phyloP scores from a whole-genome alignment of 2,797 vertebrate genomes.

The Pipistrellus pygmaeus region DNA sequence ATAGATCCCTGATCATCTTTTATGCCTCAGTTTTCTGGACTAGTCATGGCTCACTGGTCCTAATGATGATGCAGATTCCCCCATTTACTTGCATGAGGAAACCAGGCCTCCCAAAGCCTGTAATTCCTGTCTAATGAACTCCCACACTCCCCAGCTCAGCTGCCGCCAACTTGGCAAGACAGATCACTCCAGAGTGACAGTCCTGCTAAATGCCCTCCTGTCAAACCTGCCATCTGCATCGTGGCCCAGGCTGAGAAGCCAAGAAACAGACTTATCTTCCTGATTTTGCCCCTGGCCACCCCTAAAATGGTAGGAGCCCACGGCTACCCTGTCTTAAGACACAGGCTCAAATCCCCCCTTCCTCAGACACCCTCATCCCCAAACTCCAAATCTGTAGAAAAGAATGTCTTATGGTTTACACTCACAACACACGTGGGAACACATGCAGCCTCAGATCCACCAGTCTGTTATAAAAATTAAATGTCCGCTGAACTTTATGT shows the following conservation, averaged over 20 bases:
- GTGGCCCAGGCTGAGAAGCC: slow-evolving; percentile 3
- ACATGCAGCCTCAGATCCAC: background rate
- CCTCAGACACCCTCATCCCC: background rate
- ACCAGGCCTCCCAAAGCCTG: background rate
- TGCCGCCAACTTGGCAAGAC: slow-evolving; percentile 46
- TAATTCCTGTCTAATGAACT: slow-evolving; percentile 44
- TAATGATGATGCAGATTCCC: background rate
- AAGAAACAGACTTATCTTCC: slow-evolving; percentile 23
- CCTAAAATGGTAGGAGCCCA: background rate
- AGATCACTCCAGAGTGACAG: slow-evolving; percentile 35
- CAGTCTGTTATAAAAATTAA: background rate
- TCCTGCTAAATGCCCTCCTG: slow-evolving; percentile 59
- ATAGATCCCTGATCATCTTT: background rate
- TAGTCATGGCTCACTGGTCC: background rate
- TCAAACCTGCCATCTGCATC: slow-evolving; percentile 60
- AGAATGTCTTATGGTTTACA: background rate
- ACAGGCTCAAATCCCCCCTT: background rate
- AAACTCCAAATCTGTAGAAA: background rate
- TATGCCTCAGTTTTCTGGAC: slow-evolving; percentile 30
- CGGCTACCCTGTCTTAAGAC: background rate
- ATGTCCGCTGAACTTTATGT: background rate
- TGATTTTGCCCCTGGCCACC: slow-evolving; percentile 7
- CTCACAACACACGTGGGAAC: background rate
- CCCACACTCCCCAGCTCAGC: slow-evolving; percentile 44
- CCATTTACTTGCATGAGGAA: background rate